These are phyloP conservation scores for Drosophila rubida DNA, from an alignment of 2,888 invertebrate genomes.

Conservation along the genomic window DNA sequence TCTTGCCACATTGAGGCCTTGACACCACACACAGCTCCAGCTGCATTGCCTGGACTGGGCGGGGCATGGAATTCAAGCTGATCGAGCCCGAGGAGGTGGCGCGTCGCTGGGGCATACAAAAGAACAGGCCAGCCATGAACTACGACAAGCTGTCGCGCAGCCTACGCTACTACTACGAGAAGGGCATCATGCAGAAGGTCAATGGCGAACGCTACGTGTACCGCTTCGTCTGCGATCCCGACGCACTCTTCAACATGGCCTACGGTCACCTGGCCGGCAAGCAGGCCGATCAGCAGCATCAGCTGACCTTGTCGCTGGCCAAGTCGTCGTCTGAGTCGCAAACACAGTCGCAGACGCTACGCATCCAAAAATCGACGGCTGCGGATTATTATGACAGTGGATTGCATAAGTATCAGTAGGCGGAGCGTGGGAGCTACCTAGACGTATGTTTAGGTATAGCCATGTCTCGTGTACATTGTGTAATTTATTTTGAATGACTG, in stretches of 20 bases:
- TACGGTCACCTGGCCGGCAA: conserved; percentile 85
- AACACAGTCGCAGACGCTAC: conserved; percentile 59
- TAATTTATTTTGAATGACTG: conserved; percentile 64
- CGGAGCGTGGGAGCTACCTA: conserved; percentile 53
- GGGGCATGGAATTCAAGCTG: conserved; percentile 97
- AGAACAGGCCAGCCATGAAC: conserved; percentile 98
- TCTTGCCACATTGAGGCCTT: neutral
- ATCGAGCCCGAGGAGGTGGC: conserved; percentile 99
- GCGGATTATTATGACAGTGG: conserved; percentile 67
- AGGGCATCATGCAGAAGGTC: conserved; percentile 99
- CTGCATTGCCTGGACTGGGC: conserved; percentile 97
- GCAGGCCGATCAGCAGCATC: conserved; percentile 64
- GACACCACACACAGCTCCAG: conserved; percentile 87
- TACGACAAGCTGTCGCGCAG: conserved; percentile 98
- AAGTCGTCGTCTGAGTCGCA: conserved; percentile 62
- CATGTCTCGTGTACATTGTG: conserved; percentile 71
- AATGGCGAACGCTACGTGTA: conserved; percentile 98
- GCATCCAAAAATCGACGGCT: conserved; percentile 60
- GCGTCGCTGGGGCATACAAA: conserved; percentile 97
- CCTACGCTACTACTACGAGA: conserved; percentile 98
- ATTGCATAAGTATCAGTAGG: conserved; percentile 71
- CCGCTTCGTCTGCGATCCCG: conserved; percentile 98
- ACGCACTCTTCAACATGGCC: conserved; percentile 94
- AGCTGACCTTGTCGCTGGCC: conserved; percentile 63
- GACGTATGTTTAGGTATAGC: conserved; percentile 48